Percentiles rank a stretch among this genome's conserved stretches.
Evolutionary conservation across 2,797 vertebrate species (phyloP).

Genomic region (Lepus oiostolus): DNA sequence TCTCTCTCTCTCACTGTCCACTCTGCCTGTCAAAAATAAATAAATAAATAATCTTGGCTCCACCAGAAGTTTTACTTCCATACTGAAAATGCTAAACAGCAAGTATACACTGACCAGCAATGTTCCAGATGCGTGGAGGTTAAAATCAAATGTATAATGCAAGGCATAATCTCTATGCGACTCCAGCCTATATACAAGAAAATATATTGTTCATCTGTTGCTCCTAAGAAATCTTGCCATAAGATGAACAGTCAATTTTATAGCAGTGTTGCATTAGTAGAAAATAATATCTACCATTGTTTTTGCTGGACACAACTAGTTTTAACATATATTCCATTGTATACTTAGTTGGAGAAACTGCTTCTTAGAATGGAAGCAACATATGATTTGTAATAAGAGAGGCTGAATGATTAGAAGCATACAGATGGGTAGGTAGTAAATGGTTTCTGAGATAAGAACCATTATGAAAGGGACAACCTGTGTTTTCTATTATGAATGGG

Average conservation of each 20-base stretch:
- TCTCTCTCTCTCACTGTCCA: too few species aligned
- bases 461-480: neutral
- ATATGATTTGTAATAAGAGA: neutral
- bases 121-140: fast-evolving
- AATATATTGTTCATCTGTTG: neutral
- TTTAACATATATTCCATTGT: neutral
- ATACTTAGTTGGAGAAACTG: neutral
- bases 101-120: neutral
- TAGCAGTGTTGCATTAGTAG: neutral
- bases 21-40: too few species aligned
- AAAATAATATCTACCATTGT: neutral
- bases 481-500: neutral
- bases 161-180: neutral
- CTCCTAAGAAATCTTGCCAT: neutral
- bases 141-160: neutral
- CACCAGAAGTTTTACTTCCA: neutral
- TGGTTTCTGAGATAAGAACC: neutral
- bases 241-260: neutral
- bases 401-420: neutral
- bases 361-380: neutral
- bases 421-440: neutral
- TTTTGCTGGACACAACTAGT: neutral
- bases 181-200: neutral
- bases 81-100: neutral
- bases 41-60: neutral